Conservation (phyloP, 2,888 invertebrate species). For the Corythucha ciliata region DNA sequence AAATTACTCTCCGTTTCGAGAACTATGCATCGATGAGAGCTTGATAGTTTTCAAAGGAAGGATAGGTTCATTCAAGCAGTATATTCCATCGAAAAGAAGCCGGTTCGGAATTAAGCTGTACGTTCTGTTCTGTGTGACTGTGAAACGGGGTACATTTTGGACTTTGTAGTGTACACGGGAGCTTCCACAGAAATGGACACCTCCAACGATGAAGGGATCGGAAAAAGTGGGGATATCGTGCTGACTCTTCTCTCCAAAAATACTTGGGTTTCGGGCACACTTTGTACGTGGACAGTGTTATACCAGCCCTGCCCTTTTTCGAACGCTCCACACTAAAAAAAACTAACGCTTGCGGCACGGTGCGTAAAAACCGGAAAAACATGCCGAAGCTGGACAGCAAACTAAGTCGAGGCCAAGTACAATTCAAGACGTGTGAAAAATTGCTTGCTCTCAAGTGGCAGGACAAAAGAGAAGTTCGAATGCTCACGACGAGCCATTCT, state of each 20-base stretch:
- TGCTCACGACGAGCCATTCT: constrained; percentile 34
- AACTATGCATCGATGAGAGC: constrained; percentile 33
- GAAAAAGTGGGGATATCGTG: constrained; percentile 31
- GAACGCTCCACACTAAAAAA: constrained; percentile 23
- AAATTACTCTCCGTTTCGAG: constrained; percentile 26
- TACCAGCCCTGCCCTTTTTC: too few relatives aligned
- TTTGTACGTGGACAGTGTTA: constrained; percentile 26
- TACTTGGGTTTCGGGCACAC: constrained; percentile 27
- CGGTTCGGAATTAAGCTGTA: constrained; percentile 35
- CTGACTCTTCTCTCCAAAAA: constrained; percentile 26
- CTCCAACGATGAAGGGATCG: constrained; percentile 8
- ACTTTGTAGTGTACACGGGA: constrained; percentile 32
- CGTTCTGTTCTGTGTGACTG: constrained; percentile 32
- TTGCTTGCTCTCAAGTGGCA: constrained; percentile 37
- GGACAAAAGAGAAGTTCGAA: constrained; percentile 37
- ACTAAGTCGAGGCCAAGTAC: constrained; percentile 22
- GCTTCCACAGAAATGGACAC: constrained; percentile 18
- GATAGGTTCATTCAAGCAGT: constrained; percentile 34
- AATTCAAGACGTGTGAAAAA: not conserved
- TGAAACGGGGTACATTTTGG: constrained; percentile 31
- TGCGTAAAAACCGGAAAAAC: constrained; percentile 32
- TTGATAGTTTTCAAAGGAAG: constrained; percentile 33
- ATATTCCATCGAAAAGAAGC: constrained; percentile 32
- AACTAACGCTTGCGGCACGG: constrained; percentile 35
- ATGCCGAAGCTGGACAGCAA: constrained; percentile 33